Evolutionary conservation across 2,113 vertebrate species (phyloP).

Genomic region (Scalopus aquaticus): DNA sequence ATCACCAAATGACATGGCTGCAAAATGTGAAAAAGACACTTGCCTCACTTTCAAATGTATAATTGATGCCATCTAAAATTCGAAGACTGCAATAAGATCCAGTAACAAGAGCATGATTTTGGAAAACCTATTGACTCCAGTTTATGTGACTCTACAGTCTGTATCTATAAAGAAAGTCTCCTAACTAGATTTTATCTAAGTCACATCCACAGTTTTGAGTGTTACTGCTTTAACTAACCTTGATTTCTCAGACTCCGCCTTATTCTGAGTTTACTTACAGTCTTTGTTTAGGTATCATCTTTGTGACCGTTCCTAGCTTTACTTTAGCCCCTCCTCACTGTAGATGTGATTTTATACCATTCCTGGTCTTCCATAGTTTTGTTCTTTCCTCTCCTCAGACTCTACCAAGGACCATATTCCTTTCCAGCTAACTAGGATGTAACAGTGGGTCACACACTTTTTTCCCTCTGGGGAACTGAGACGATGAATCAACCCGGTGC

Average conservation of each 20-base stretch:
- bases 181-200: not conserved
- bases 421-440: not conserved
- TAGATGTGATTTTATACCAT: not conserved
- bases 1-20: not conserved
- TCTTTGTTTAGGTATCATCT: not conserved
- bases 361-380: not conserved
- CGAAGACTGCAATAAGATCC: not conserved
- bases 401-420: not conserved
- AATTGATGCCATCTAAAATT: not conserved
- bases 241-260: not conserved
- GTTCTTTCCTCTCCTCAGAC: not conserved
- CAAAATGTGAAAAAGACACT: not conserved
- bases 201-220: not conserved
- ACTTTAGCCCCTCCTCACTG: not conserved
- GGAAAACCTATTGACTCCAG: not conserved
- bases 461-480: not conserved
- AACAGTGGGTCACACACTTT: rapidly evolving
- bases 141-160: not conserved
- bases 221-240: not conserved
- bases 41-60: not conserved
- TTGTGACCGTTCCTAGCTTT: not conserved
- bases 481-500: not conserved
- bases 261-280: not conserved
- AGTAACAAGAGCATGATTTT: not conserved
- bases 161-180: not conserved